These are phyloP conservation scores for Incurvaria masculella DNA, from an alignment of 2,888 invertebrate genomes.

Conservation along the genomic window DNA sequence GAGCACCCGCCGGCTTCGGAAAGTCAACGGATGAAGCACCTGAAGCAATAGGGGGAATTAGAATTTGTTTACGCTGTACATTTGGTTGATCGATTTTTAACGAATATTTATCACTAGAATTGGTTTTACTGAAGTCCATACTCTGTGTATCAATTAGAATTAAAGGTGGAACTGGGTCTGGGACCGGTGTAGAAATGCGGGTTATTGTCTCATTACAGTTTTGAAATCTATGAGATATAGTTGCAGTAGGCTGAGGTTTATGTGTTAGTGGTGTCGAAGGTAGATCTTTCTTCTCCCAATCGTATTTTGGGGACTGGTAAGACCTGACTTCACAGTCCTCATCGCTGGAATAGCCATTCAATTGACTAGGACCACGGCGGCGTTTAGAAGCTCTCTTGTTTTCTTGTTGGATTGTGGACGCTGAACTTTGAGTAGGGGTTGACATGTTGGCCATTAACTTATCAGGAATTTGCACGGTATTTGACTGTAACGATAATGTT, in stretches of 20 bases:
- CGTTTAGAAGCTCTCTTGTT: slow-evolving; percentile 75
- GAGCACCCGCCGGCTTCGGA: no score
- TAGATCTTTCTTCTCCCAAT: slow-evolving; percentile 72
- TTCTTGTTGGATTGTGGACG: slow-evolving; percentile 49
- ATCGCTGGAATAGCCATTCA: slow-evolving; percentile 85
- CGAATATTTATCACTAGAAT: slow-evolving; percentile 54
- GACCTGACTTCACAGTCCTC: slow-evolving; percentile 64
- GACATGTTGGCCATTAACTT: no score
- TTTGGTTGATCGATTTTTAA: slow-evolving; percentile 45
- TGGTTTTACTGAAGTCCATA: slow-evolving; percentile 48
- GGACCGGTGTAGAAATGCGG: no score
- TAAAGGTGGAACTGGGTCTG: no score
- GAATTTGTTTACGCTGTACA: slow-evolving; percentile 23
- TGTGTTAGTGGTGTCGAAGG: slow-evolving; percentile 53
- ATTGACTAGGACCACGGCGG: slow-evolving; percentile 77
- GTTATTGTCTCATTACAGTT: no score
- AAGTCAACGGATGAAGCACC: no score
- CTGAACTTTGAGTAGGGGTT: no score
- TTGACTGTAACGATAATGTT: slow-evolving; percentile 49
- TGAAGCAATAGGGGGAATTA: no score
- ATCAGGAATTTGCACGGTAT: slow-evolving; percentile 48
- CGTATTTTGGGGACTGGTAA: slow-evolving; percentile 61
- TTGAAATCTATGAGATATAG: no score
- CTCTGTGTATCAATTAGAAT: slow-evolving; percentile 47
- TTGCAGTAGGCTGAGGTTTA: slow-evolving; percentile 44